phyloP scores from a whole-genome alignment of 2,113 vertebrate genomes.

The Sinocyclocheilus anophthalmus region DNA sequence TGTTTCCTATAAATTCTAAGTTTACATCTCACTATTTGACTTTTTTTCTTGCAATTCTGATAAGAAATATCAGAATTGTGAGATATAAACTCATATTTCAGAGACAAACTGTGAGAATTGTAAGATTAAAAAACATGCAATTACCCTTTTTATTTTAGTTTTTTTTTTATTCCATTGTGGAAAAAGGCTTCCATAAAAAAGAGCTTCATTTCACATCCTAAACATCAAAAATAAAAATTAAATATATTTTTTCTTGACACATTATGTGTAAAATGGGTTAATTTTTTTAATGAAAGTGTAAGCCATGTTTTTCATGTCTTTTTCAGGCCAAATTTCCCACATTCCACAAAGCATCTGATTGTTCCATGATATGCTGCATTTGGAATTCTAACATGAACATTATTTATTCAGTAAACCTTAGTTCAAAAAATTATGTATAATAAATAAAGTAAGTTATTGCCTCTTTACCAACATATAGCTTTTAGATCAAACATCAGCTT shows the following conservation, averaged over 20 bases:
- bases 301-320: not conserved
- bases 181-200: not conserved
- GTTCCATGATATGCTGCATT: not conserved
- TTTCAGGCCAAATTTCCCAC: not conserved
- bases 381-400: not conserved
- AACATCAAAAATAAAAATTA: not conserved
- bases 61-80: too few species aligned
- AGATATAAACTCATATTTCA: too few species aligned
- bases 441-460: not conserved
- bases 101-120: too few species aligned
- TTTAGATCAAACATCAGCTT: not conserved
- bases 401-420: not conserved
- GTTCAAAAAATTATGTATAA: not conserved
- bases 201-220: not conserved
- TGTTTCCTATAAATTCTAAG: too few species aligned
- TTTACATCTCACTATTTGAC: too few species aligned
- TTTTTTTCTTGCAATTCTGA: too few species aligned
- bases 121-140: too few species aligned
- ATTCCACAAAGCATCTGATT: not conserved
- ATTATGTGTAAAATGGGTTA: not conserved
- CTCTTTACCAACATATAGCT: not conserved
- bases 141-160: too few species aligned
- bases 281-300: not conserved
- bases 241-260: not conserved
- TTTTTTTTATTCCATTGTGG: too few species aligned